Evolutionary conservation across 2,888 invertebrate species (phyloP).

Genomic region (Gastrophysa polygoni): DNA sequence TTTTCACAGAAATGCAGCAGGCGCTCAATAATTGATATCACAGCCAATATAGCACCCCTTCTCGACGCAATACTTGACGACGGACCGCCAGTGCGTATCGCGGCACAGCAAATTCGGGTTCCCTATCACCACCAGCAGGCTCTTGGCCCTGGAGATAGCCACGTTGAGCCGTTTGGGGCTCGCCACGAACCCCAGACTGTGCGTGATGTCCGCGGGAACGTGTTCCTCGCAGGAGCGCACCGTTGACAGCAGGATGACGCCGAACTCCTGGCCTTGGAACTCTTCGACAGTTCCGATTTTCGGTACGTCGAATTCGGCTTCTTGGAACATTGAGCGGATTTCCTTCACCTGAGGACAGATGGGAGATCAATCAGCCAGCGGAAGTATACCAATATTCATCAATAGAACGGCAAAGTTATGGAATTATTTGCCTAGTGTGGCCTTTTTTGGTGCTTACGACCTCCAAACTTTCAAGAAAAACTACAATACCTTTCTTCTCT

Average conservation of each 20-base stretch:
- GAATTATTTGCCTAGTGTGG: no score
- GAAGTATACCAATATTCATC: no score
- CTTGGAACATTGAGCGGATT: conserved; percentile 63
- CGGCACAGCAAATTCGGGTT: conserved; percentile 74
- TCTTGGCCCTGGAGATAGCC: conserved; percentile 82
- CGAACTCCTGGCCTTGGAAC: conserved; percentile 83
- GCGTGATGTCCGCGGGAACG: conserved; percentile 58
- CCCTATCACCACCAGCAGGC: conserved; percentile 80
- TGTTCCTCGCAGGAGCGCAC: conserved; percentile 62
- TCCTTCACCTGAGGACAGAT: conserved; percentile 64
- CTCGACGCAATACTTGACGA: conserved; percentile 68
- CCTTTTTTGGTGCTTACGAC: no score
- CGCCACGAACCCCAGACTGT: conserved; percentile 74
- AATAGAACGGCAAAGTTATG: no score
- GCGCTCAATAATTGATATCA: conserved; percentile 49
- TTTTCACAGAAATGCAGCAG: background rate
- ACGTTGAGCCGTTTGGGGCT: conserved; percentile 87
- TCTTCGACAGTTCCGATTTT: conserved; percentile 85
- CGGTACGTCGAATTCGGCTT: conserved; percentile 62
- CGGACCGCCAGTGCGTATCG: conserved; percentile 72
- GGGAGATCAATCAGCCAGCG: no score
- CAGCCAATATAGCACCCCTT: conserved; percentile 74
- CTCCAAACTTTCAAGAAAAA: no score
- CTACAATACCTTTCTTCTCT: no score
- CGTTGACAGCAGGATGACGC: conserved; percentile 76